Evolutionary conservation across 1,140 invertebrate species (phyloP).

Genomic region (Protaetia brevitarsis): DNA sequence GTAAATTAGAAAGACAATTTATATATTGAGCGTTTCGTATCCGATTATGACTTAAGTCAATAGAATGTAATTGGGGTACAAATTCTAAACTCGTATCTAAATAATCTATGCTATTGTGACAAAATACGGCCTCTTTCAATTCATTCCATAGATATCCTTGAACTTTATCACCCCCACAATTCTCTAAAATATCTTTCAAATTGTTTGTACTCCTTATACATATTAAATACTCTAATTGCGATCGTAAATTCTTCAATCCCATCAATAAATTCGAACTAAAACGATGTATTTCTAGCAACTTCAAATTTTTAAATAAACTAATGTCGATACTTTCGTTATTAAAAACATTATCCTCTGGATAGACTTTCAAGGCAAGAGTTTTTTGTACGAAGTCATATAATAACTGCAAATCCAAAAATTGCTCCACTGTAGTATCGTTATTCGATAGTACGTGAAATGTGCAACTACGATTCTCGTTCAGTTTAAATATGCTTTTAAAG

Average conservation of each 20-base stretch:
- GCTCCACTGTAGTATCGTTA: conserved; percentile 4
- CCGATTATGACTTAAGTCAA: conserved; percentile 64
- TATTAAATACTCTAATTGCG: conserved; percentile 57
- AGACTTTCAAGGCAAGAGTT: conserved; percentile 55
- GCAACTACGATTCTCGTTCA: background rate
- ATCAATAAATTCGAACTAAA: conserved; percentile 53
- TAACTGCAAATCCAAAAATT: conserved; percentile 54
- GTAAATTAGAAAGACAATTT: conserved; percentile 58
- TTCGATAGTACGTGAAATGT: conserved; percentile 18
- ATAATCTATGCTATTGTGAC: conserved; percentile 55
- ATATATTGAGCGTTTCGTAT: conserved; percentile 50
- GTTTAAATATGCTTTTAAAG: conserved; percentile 19
- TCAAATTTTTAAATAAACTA: conserved; percentile 58
- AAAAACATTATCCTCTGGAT: conserved; percentile 44
- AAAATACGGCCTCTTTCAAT: conserved; percentile 55
- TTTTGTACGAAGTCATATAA: conserved; percentile 63
- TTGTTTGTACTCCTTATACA: conserved; percentile 51
- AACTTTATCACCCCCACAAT: conserved; percentile 59
- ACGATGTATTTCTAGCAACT: conserved; percentile 58
- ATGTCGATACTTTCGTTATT: conserved; percentile 50
- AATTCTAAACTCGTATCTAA: conserved; percentile 59
- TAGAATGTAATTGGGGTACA: conserved; percentile 56
- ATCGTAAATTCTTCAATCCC: conserved; percentile 56
- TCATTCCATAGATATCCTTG: conserved; percentile 62
- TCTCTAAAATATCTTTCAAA: conserved; percentile 51